Conservation (phyloP, 2,797 vertebrate species). For the Tenualosa thibaudeaui region DNA sequence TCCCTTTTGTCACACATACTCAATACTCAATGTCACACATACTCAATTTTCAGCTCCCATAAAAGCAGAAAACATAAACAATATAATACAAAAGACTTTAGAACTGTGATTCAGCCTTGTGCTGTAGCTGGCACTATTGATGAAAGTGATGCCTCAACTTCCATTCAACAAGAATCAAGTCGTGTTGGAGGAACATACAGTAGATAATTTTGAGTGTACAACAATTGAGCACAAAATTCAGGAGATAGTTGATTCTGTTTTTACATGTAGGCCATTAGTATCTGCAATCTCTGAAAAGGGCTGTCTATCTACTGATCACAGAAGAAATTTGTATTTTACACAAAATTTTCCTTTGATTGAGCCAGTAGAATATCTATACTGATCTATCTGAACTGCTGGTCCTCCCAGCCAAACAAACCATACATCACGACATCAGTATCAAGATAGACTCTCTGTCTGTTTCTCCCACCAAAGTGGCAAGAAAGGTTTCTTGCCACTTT, state of each 20-base stretch:
- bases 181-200: neutral
- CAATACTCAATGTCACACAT: too few species aligned
- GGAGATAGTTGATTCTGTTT: conserved; percentile 26
- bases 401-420: too few species aligned
- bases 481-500: too few species aligned
- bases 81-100: neutral
- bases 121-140: neutral
- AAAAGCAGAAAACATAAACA: conserved; percentile 8
- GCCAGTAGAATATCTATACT: conserved; percentile 28
- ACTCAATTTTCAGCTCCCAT: neutral
- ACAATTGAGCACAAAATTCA: conserved; percentile 31
- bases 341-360: conserved; percentile 40
- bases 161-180: neutral
- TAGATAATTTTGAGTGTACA: neutral
- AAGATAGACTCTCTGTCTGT: too few species aligned
- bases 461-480: too few species aligned
- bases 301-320: conserved; percentile 29
- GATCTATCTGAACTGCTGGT: too few species aligned
- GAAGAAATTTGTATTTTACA: conserved; percentile 33
- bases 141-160: neutral
- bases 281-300: conserved; percentile 19
- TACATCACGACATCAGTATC: too few species aligned
- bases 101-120: neutral
- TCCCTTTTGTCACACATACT: neutral
- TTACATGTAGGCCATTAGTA: conserved; percentile 19